Evolutionary conservation across 2,888 invertebrate species (phyloP).

Genomic region (Ophion costatus): DNA sequence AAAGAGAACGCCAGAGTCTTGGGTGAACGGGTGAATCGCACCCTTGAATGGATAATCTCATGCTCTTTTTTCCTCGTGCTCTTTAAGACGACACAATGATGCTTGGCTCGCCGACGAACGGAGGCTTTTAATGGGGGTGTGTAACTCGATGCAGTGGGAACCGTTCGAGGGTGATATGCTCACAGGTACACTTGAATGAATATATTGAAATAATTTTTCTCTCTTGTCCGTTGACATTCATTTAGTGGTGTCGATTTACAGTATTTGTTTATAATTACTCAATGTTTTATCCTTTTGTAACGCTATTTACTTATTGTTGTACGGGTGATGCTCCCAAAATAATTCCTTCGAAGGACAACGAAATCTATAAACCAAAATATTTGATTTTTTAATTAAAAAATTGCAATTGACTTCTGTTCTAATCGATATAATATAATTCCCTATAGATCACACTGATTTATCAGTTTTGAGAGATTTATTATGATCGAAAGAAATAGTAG

Average conservation of each 20-base stretch:
- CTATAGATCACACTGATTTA: too few relatives aligned
- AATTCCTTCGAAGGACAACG: too few relatives aligned
- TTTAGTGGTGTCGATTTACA: not conserved
- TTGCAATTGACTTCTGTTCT: too few relatives aligned
- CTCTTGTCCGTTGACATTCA: not conserved
- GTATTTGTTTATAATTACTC: not conserved
- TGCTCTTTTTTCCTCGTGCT: slow-evolving; percentile 67
- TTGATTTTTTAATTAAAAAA: too few relatives aligned
- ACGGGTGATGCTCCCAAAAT: too few relatives aligned
- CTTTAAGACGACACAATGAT: slow-evolving; percentile 73
- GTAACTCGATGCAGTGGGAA: slow-evolving; percentile 83
- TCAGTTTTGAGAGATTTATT: too few relatives aligned
- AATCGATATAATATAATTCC: too few relatives aligned
- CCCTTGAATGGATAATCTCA: slow-evolving; percentile 77
- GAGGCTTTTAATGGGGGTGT: slow-evolving; percentile 70
- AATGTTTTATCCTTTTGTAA: too few relatives aligned
- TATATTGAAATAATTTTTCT: not conserved
- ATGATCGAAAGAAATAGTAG: too few relatives aligned
- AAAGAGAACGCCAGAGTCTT: slow-evolving; percentile 42
- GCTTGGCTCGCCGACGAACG: slow-evolving; percentile 64
- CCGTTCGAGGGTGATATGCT: slow-evolving; percentile 76
- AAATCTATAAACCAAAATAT: too few relatives aligned
- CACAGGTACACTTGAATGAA: slow-evolving; percentile 5
- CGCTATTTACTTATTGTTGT: too few relatives aligned
- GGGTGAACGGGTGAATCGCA: slow-evolving; percentile 72